Conservation (phyloP, 64 coral and sea anemone species). For the Stichodactyla helianthus region DNA sequence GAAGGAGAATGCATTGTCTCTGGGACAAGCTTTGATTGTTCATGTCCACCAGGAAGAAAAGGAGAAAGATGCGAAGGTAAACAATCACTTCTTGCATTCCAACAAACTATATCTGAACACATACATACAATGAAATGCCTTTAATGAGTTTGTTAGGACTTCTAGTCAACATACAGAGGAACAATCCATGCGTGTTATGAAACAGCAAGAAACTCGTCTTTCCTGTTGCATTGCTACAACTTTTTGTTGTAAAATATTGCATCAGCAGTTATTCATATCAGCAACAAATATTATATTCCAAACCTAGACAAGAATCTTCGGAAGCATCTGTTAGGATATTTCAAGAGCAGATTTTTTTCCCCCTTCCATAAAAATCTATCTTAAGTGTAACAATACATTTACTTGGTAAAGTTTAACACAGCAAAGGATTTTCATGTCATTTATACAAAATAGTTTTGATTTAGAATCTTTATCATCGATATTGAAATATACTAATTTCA, state of each 20-base stretch:
- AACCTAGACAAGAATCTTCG: too few relatives aligned
- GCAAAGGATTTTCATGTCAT: too few relatives aligned
- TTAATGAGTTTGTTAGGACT: background rate
- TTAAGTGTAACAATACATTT: too few relatives aligned
- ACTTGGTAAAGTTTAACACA: too few relatives aligned
- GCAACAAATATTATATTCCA: background rate
- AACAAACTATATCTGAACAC: background rate
- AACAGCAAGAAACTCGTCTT: background rate
- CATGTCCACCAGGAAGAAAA: slow-evolving; percentile 59
- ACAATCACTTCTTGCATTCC: background rate
- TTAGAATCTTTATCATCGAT: too few relatives aligned
- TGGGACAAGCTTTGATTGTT: slow-evolving; percentile 55
- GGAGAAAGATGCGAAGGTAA: slow-evolving; percentile 80
- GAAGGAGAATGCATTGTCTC: slow-evolving; percentile 57
- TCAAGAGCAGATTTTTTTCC: too few relatives aligned
- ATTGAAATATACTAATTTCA: too few relatives aligned
- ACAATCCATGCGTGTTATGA: background rate
- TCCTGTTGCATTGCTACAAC: background rate
- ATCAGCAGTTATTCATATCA: background rate
- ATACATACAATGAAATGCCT: background rate
- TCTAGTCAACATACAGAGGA: background rate
- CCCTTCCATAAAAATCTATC: too few relatives aligned
- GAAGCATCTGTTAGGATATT: too few relatives aligned
- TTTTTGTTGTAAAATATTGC: background rate
- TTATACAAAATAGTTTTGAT: too few relatives aligned